phyloP scores from a whole-genome alignment of 1,140 invertebrate species.

The Pygmarrhopalites habei region DNA sequence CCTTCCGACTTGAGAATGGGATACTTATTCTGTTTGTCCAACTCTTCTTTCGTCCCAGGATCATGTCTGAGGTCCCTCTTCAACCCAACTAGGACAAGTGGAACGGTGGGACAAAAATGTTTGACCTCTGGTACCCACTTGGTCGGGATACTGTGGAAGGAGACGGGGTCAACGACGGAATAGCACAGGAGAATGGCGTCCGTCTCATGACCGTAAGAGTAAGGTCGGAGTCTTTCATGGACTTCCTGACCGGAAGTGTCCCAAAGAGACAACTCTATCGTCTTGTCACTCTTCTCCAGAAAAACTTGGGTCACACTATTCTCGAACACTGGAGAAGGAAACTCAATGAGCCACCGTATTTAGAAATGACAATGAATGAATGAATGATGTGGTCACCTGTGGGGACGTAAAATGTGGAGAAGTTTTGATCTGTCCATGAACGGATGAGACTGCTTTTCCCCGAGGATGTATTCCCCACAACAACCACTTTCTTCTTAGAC shows the following conservation, averaged over 20 bases:
- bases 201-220: constrained; percentile 58
- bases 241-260: constrained; percentile 61
- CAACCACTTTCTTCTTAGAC: constrained; percentile 27
- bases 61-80: constrained; percentile 51
- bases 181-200: constrained; percentile 56
- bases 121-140: constrained; percentile 55
- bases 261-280: constrained; percentile 58
- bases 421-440: constrained; percentile 97
- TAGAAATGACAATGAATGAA: too few species aligned
- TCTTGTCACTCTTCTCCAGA: too few species aligned
- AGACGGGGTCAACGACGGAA: constrained; percentile 52
- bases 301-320: too few species aligned
- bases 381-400: too few species aligned
- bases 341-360: too few species aligned
- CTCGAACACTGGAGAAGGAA: too few species aligned
- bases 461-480: constrained; percentile 66
- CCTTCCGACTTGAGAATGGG: constrained; percentile 44
- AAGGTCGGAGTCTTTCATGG: constrained; percentile 55
- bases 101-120: constrained; percentile 57
- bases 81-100: constrained; percentile 56
- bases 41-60: constrained; percentile 45
- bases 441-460: constrained; percentile 80
- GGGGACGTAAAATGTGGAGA: constrained; percentile 96
- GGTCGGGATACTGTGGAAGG: constrained; percentile 52
- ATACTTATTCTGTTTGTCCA: not conserved